A percentile compares a stretch with the other conserved stretches of the same genome.
Evolutionary conservation across 2,888 invertebrate genomes (phyloP).

Genomic region (Agonopterix alstromeriana): DNA sequence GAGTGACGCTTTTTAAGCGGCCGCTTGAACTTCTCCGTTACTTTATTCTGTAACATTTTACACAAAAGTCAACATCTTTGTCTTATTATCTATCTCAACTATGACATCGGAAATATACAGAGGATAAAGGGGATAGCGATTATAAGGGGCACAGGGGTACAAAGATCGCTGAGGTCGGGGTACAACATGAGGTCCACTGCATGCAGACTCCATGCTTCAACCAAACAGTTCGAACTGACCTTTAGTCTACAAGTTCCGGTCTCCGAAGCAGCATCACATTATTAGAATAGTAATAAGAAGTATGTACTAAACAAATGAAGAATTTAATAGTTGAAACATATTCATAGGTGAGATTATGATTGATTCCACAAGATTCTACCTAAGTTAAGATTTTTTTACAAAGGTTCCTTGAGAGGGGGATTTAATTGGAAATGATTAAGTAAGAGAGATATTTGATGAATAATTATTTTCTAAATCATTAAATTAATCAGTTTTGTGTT

Average conservation of each 20-base stretch:
- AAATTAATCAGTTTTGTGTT: conserved; percentile 18
- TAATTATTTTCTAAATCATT: no score
- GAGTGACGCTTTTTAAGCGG: conserved; percentile 93
- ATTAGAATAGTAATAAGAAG: conserved; percentile 59
- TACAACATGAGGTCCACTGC: conserved; percentile 47
- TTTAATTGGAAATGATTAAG: no score
- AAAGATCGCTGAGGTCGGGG: conserved; percentile 24
- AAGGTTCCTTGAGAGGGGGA: no score
- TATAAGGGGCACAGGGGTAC: conserved; percentile 5
- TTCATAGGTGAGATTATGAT: no score
- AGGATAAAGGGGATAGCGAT: conserved; percentile 5
- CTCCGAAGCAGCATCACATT: conserved; percentile 74
- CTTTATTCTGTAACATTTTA: conserved; percentile 82
- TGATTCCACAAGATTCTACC: no score
- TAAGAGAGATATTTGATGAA: no score
- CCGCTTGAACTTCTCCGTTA: conserved; percentile 91
- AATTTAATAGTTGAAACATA: conserved; percentile 14
- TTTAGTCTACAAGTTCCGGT: conserved; percentile 67
- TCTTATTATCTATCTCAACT: conserved; percentile 7
- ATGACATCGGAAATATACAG: neutral
- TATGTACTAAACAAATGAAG: conserved; percentile 17
- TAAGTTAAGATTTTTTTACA: no score
- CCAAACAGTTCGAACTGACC: conserved; percentile 57
- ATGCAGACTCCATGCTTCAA: conserved; percentile 68
- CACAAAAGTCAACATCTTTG: conserved; percentile 23